Base-by-base conservation (phyloP, 1,140 invertebrate species). In the Cyclargus thomasi region DNA sequence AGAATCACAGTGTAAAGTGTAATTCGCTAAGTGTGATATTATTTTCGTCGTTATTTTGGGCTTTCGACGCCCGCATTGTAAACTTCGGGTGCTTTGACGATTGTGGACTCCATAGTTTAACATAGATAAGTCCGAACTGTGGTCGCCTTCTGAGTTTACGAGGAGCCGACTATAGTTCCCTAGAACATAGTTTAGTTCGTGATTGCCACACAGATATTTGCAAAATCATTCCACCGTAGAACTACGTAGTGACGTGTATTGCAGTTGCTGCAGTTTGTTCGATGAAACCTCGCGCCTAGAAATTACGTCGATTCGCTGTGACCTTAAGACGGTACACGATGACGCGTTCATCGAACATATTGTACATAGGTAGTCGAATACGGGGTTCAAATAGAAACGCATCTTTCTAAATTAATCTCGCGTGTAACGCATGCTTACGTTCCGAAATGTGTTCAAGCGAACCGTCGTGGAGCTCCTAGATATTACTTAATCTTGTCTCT, bases 61-160 rank as follows among this genome's bases (percentile, higher is more conserved):
- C 86, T 90, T 88, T 71, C 84, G 80, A 88, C 87, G 87, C 83
- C 86, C 81, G 81, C 81, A 79, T 85, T 88, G 88, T 83, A 87
- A 66, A 88, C 81, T 88, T 82, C 86, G 85, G 87, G 87, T 90
- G 87, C 87, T 90, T 90, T 88, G 86, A 88, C 87, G 85, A 90
- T 88, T 87, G 84, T 90, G 86, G 86, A 87, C 79, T 87, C 83
- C 78, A 85, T 90, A 90, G 87, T 86, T 85, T 83, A 84, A 85
- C 86, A 82, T 88, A 85, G 80, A 81, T 83, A 83, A 86, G 79
- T 65, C 47, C 67, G 67, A 77, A 80, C 82, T 82, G 75, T 79
- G 75, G 77, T 79, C 78, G 77, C 77, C 83, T 83, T 80, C 76
- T 18, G 67, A 70, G 17, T 69, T 59, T 68, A 69, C 66, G 64